Base-by-base conservation (phyloP, 2,888 invertebrate species). In the Aspidiotus rigidus region DNA sequence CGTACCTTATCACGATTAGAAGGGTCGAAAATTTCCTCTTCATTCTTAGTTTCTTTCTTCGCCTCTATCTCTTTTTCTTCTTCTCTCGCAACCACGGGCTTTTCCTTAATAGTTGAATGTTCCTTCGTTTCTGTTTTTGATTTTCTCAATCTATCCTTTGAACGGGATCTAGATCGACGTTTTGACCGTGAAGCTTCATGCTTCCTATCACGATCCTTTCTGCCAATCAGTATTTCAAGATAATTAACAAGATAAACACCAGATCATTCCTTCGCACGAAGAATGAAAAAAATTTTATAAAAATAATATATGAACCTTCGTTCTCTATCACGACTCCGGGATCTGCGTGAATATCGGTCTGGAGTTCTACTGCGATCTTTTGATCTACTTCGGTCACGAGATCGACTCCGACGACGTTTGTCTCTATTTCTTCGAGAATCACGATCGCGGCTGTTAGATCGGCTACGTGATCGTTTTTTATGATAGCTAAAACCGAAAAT, bases 1-100 rank as follows among this genome's bases (percentile, higher is more conserved):
- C 75, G 74, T 76, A 87, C 87, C 82, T 89, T 89, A 76, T 89
- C 89, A 72, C 86, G 82, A 77, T 86, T 84, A 7, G 86, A 85
- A 39, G 86, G 85, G 75, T 89, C 87, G 78, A 88, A 89, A 41
- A 86, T 84, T 72, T 84, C 78, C 62, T 83, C 83, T 70, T 74
- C 76, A 62, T 80, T 78, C 69, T 82, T 81, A 72, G 84, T 85
- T 57, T 81, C 80, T 76, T 85, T 80, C 42, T 78, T 73, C 28
- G 5, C 28, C 28, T 28, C 28, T 28, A 28, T 28, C 28, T 28
- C 28, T 28, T 28, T 28, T 69, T 75, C 75, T 66, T 74, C 72
- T 54, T 77, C 74, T 41, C 77, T 76, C 62, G 77, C n/a, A 57
- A 67, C 72, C 73, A 53, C 72, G 64, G 62, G 71, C 63, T 54